Evolutionary conservation across 2,888 invertebrate species (phyloP).

Genomic region (Noctua janthe): DNA sequence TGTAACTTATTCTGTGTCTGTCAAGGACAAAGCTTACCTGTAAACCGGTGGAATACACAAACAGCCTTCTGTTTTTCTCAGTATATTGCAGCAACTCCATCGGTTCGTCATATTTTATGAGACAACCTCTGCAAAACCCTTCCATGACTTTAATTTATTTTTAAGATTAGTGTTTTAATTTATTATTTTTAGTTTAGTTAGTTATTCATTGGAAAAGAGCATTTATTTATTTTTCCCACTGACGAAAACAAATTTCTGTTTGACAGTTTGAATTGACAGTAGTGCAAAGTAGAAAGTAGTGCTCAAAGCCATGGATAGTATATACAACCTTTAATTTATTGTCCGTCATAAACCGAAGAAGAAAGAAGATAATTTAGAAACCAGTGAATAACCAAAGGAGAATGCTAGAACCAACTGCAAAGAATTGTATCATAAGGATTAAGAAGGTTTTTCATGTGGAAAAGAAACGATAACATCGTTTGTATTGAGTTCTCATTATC

Average conservation of each 20-base stretch:
- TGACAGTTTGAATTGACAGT: background rate
- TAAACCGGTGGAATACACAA: constrained; percentile 85
- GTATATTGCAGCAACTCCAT: constrained; percentile 81
- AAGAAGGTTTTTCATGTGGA: background rate
- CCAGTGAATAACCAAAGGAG: background rate
- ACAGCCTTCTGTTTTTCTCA: constrained; percentile 83
- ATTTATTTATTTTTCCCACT: background rate
- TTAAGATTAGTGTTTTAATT: background rate
- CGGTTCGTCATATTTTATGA: constrained; percentile 80
- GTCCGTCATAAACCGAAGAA: too few species aligned
- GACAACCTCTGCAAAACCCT: constrained; percentile 85
- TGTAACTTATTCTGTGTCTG: background rate
- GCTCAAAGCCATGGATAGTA: too few species aligned
- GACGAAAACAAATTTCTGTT: background rate
- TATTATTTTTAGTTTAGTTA: constrained; percentile 17
- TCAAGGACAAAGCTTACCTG: constrained; percentile 76
- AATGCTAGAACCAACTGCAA: background rate
- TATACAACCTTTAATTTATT: background rate
- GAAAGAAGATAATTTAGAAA: too few species aligned
- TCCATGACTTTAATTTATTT: constrained; percentile 72
- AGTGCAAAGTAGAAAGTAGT: too few species aligned
- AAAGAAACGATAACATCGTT: background rate
- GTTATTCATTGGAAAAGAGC: constrained; percentile 14
- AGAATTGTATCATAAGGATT: background rate
- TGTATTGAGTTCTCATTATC: background rate